Conservation (phyloP, 1,140 invertebrate genomes). For the Lethrus apterus region DNA sequence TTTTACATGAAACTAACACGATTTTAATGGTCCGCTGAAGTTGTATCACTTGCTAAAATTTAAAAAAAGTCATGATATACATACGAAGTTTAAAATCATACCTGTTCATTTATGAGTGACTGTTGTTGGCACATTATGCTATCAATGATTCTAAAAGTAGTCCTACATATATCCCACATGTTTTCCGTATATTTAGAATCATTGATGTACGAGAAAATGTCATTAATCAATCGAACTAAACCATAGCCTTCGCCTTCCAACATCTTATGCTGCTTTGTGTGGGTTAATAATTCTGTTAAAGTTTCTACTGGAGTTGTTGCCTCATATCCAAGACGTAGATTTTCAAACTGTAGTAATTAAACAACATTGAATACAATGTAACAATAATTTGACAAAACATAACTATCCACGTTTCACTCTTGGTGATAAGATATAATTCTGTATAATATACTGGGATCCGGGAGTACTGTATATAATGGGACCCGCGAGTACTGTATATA, state of each 20-base stretch:
- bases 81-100: conserved; percentile 6
- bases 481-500: too few relatives aligned
- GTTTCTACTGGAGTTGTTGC: conserved; percentile 43
- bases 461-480: too few relatives aligned
- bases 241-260: conserved; percentile 52
- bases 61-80: too few relatives aligned
- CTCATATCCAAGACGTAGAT: conserved; percentile 48
- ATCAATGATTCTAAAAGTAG: conserved; percentile 44
- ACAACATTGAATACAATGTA: too few relatives aligned
- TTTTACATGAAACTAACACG: neutral
- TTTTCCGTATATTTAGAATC: conserved; percentile 20
- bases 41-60: conserved; percentile 5
- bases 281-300: conserved; percentile 40
- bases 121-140: conserved; percentile 41
- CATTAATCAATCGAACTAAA: conserved; percentile 43
- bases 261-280: conserved; percentile 29
- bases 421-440: too few relatives aligned
- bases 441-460: too few relatives aligned
- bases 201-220: conserved; percentile 45
- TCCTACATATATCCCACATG: conserved; percentile 35
- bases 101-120: conserved; percentile 41
- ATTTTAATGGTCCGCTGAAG: neutral
- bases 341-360: conserved; percentile 51
- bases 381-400: too few relatives aligned
- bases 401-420: too few relatives aligned